Percentiles rank a stretch among this genome's conserved stretches.
Conservation (phyloP, 2,797 vertebrate genomes). For the Moxostoma hubbsi region DNA sequence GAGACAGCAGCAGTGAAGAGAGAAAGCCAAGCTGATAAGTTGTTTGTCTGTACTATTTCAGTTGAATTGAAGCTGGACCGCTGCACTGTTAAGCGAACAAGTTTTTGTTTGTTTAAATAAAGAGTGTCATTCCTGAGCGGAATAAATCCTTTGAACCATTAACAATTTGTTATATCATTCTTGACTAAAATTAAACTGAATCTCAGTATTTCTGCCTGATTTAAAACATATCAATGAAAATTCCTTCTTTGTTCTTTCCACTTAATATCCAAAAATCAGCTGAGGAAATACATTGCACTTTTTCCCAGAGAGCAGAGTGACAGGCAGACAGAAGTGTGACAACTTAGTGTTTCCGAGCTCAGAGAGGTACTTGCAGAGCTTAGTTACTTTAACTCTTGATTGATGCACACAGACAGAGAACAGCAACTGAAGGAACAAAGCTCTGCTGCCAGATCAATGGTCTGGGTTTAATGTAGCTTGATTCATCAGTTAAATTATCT, state of each 20-base stretch:
- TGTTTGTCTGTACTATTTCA: too few species aligned
- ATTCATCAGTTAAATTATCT: constrained; percentile 47
- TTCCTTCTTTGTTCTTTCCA: neutral
- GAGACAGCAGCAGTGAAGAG: too few species aligned
- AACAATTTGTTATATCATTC: too few species aligned
- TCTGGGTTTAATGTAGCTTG: neutral
- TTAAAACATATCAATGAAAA: neutral
- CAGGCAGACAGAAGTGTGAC: constrained; percentile 33
- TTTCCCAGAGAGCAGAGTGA: constrained; percentile 11
- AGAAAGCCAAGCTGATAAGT: too few species aligned
- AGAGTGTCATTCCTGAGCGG: too few species aligned
- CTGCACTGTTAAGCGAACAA: too few species aligned
- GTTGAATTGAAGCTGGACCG: too few species aligned
- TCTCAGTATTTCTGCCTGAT: neutral
- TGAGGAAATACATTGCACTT: constrained; percentile 11
- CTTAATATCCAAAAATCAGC: neutral
- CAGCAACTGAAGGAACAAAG: constrained; percentile 1
- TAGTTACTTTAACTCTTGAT: constrained; percentile 8
- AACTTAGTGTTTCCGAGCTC: constrained; percentile 35
- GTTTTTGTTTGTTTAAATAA: too few species aligned
- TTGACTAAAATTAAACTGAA: neutral
- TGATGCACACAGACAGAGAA: constrained; percentile 29
- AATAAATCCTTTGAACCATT: too few species aligned
- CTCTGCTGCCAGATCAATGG: constrained; percentile 8
- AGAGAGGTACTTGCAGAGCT: constrained; percentile 32